Evolutionary conservation across 1,140 invertebrate species (phyloP).

Genomic region (Tetramorium parvispinum): DNA sequence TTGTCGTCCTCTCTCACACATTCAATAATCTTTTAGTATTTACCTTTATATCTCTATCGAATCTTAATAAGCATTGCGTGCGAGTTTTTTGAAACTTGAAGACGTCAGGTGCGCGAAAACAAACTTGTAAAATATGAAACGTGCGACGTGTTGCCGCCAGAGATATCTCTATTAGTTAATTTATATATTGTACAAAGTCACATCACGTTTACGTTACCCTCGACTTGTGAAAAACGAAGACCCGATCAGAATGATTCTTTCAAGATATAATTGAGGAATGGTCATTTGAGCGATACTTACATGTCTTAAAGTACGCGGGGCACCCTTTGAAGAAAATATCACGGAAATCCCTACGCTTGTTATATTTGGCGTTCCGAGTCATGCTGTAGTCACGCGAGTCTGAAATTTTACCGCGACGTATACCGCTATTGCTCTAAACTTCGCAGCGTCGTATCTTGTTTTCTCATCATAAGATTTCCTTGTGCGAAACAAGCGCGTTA

Average conservation of each 20-base stretch:
- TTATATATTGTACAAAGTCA: background rate
- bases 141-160: background rate
- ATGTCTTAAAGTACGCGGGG: background rate
- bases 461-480: conserved; percentile 30
- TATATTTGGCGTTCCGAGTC: conserved; percentile 74
- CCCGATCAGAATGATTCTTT: no score
- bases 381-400: conserved; percentile 28
- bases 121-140: no score
- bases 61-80: no score
- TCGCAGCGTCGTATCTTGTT: background rate
- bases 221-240: background rate
- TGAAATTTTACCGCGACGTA: conserved; percentile 51
- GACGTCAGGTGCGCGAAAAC: no score
- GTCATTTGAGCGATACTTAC: background rate
- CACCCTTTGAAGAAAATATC: conserved; percentile 48
- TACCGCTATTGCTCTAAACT: conserved; percentile 35
- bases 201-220: conserved; percentile 1
- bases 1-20: no score
- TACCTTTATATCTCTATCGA: no score
- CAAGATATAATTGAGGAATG: no score
- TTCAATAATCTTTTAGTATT: no score
- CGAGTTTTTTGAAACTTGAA: no score
- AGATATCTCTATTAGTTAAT: background rate
- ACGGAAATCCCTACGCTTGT: conserved; percentile 56
- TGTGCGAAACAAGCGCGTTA: background rate